Base-by-base conservation (phyloP, 2,113 vertebrate species). In the Neoarius graeffei region DNA sequence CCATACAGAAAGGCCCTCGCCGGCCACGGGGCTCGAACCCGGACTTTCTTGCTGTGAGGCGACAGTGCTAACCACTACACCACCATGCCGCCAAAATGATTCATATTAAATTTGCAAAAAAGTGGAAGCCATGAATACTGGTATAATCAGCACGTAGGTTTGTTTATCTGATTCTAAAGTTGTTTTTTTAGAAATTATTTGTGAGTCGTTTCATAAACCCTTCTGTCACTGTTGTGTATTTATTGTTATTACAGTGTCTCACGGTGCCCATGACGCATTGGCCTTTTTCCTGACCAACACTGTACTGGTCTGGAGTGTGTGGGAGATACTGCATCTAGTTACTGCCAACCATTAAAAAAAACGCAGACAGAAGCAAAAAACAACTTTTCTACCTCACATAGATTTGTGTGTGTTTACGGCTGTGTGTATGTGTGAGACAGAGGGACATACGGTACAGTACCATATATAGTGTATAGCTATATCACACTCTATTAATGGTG, bases 331-430 rank as follows among this genome's bases (percentile, higher is more conserved):
- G 80, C 30, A 60, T 82, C 80, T 25, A 62, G 19, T 62, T 82
- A 62, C 80, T 62, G 57, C 30, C 80, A 62, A 62, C 56, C 80
- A 81, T 62, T 62, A 62, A 62, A 52, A 76, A 56, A 82, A 57
- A 30, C 48, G 80, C 80, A 82, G 57, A 62, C 57, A 23, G 80
- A 60, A 60, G 80, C 80, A 48, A 82, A 82, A 42, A 82, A 25
- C 57, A 11, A 14, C 11, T 82, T 60, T 20, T 81, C 52, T 57
- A 81, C 77, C n/a, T 59, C 20, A 62, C 27, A 59, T 5, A 62
- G 80, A 82, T 80, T 80, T 80, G 52, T 80, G 25, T 23, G 48
- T 30, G 74, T 77, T 1, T 48, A 52, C 14, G 74, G 10, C 48
- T 77, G 48, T 52, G 74, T 0, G 13, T 52, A 76, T 56, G 5